Percentiles rank a stretch among this genome's conserved stretches.
Evolutionary conservation across 2,113 vertebrate genomes (phyloP).

Genomic region (Australoheros scitulus): DNA sequence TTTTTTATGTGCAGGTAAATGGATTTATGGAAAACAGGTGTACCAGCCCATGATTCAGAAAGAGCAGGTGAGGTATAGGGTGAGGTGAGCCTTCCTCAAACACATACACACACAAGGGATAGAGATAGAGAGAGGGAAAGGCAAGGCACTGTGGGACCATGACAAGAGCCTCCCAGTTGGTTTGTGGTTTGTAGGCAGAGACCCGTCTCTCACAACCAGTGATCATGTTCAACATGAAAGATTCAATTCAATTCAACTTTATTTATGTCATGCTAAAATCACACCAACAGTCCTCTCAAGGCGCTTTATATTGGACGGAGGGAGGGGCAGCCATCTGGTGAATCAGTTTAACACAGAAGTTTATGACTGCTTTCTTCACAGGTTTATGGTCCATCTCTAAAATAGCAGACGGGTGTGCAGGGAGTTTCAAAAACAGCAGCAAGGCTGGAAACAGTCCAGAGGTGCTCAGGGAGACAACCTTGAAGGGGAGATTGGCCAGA

Average conservation of each 20-base stretch:
- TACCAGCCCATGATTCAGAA: neutral
- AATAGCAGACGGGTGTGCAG: neutral
- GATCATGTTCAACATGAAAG: neutral
- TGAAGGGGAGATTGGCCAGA: no score
- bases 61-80: neutral
- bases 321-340: no score
- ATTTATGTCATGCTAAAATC: no score
- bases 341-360: neutral
- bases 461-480: neutral
- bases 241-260: no score
- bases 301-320: no score
- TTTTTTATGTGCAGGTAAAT: neutral
- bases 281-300: no score
- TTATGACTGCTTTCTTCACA: neutral
- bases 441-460: neutral
- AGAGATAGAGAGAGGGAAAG: neutral
- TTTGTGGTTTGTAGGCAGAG: neutral
- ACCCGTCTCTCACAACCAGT: neutral
- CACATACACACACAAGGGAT: neutral
- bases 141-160: neutral
- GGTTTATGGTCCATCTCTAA: neutral
- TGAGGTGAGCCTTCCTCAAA: neutral
- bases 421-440: no score
- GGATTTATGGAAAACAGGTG: neutral
- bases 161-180: neutral